Conservation (phyloP, 2,888 invertebrate species). For the Euproctis similis region DNA sequence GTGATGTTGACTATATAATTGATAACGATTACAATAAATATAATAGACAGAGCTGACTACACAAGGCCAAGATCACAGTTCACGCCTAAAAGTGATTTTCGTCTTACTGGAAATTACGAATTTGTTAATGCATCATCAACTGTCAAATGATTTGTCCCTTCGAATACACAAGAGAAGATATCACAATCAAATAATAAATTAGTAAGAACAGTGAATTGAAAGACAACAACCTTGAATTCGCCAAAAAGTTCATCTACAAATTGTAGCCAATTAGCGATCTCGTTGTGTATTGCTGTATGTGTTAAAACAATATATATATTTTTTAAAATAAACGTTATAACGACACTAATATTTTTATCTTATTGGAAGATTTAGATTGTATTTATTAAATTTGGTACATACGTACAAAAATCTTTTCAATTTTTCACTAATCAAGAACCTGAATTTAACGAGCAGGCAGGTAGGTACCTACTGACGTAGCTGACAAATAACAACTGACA, state of each 20-base stretch:
- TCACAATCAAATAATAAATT: conserved; percentile 47
- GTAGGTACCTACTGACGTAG: no score
- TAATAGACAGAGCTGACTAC: conserved; percentile 39
- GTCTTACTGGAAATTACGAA: conserved; percentile 7
- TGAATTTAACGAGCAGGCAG: no score
- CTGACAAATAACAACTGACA: no score
- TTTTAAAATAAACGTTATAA: no score
- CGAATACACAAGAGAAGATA: conserved; percentile 52
- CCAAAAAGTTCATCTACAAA: conserved; percentile 40
- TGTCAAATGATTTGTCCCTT: no score
- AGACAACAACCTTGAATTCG: conserved; percentile 64
- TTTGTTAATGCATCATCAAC: no score
- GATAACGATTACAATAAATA: conserved; percentile 32
- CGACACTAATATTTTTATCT: no score
- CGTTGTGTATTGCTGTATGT: conserved; percentile 34
- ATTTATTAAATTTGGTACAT: no score
- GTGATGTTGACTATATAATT: conserved; percentile 41
- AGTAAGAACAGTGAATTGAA: conserved; percentile 35
- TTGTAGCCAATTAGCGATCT: conserved; percentile 25
- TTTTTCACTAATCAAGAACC: no score
- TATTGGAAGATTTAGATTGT: no score
- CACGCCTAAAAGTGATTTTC: conserved; percentile 22
- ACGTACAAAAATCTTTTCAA: no score
- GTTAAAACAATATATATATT: conserved; percentile 39
- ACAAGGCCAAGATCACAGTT: conserved; percentile 55